Evolutionary conservation across 30 jellyfish, hydroid and myxozoan species (phyloP).

Genomic region (Chironex yamaguchii): DNA sequence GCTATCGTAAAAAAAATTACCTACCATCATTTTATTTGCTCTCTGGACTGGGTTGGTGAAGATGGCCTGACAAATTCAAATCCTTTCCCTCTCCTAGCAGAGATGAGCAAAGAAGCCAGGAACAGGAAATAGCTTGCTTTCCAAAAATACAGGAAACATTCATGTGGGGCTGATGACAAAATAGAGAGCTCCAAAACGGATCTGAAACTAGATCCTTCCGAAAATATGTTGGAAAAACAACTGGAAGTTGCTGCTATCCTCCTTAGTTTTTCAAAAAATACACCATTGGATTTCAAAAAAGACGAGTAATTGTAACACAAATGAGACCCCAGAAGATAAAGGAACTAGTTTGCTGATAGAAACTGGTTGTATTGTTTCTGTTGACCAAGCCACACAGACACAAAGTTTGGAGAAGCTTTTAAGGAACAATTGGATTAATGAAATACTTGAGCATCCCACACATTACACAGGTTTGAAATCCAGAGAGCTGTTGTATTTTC

Average conservation of each 20-base stretch:
- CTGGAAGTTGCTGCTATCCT: too few relatives aligned
- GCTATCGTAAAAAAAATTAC: conserved; percentile 6
- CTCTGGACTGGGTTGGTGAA: conserved; percentile 51
- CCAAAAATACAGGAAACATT: not conserved
- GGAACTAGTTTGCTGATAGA: too few relatives aligned
- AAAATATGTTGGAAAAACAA: too few relatives aligned
- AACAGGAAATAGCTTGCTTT: conserved; percentile 1
- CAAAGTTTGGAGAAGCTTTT: not conserved
- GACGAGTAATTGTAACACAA: too few relatives aligned
- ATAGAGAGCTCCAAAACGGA: not conserved
- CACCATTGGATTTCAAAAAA: too few relatives aligned
- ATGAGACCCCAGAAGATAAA: too few relatives aligned
- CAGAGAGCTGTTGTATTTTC: conserved; percentile 4
- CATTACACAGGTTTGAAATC: conserved; percentile 23
- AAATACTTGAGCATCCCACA: not conserved
- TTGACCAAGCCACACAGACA: not conserved
- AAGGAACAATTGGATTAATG: not conserved
- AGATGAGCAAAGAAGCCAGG: not conserved
- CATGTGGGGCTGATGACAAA: not conserved
- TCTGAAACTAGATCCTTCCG: too few relatives aligned
- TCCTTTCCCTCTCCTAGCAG: conserved; percentile 1
- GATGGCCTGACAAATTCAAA: conserved; percentile 23
- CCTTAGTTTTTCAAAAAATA: too few relatives aligned
- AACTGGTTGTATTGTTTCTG: too few relatives aligned
- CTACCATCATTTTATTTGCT: conserved; percentile 37